These are phyloP conservation scores for Oceanodroma leucorhoa DNA, from an alignment of 2,797 vertebrate species.

Conservation along the genomic window DNA sequence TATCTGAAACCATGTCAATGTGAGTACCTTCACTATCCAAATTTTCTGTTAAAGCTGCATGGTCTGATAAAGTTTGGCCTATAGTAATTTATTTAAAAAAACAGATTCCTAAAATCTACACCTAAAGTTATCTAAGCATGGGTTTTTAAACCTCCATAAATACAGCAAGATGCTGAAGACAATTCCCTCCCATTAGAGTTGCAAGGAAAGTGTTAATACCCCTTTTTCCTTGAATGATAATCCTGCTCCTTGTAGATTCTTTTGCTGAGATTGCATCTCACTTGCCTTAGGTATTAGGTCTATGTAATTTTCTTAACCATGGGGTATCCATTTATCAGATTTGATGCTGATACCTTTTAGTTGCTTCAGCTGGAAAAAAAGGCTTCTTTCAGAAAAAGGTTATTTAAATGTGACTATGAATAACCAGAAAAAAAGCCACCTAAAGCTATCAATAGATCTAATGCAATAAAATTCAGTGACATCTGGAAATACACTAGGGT, in stretches of 20 bases:
- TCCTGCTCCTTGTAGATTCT: not conserved
- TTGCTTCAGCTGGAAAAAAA: conserved; percentile 5
- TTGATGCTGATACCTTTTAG: conserved; percentile 1
- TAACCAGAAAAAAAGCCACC: not conserved
- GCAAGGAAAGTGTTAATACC: not conserved
- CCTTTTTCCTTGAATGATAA: not conserved
- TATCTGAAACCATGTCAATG: not conserved
- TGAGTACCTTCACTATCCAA: not conserved
- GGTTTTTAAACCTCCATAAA: not conserved
- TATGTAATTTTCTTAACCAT: conserved; percentile 55
- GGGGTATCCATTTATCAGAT: conserved; percentile 52
- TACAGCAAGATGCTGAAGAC: not conserved
- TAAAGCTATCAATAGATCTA: not conserved
- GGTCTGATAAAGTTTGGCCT: not conserved
- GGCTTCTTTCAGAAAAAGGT: not conserved
- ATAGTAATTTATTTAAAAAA: not conserved
- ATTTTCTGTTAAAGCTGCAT: not conserved
- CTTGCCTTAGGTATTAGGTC: conserved; percentile 31
- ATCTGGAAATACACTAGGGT: not conserved
- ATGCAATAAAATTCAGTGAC: not conserved
- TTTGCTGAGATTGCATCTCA: conserved; percentile 45
- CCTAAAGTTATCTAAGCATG: fast-evolving
- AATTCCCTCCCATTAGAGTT: not conserved
- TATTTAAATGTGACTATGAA: conserved; percentile 27
- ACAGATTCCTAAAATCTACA: not conserved